Evolutionary conservation across 2,888 invertebrate species (phyloP), one percentile per base, ranked within the genome.

Genomic region (Agonopterix arenella): DNA sequence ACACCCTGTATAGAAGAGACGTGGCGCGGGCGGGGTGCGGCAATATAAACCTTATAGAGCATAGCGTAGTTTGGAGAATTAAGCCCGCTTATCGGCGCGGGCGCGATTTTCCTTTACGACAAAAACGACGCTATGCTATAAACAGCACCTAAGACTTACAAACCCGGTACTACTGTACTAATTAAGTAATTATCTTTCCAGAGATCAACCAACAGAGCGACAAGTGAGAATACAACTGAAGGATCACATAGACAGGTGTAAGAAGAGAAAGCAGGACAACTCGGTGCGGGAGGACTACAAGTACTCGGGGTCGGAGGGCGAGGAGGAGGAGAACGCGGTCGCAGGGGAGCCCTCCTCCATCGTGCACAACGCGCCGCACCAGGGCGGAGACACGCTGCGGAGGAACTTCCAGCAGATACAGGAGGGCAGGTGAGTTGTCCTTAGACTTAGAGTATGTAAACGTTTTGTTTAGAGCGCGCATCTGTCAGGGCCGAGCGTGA

Each of bases 371-470:
- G 93, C 92, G 18, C 93, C 94, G 48, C 89, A 88, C 66, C 88
- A 85, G 53, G 97, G 97, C 53, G 98, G 98, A 50, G 98, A 98
- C 79, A 99, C 99, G 9, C 90, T 99, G 55, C 93, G 98, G 44
- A 93, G 98, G 53, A 99, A 99, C 90, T 99, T 99, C 92, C 98
- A 98, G 79, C 97, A 98, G 84, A 97, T 99, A 64, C 99, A 99
- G 84, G 97, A 93, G 70, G 93, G 93, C 50, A 75, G 90, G 89
- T 89, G 10, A 44, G 74, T 5, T 7, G n/a, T 9, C 9, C 9
- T 40, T 40, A 10, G 38, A 38, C 2, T 3, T 38, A 4, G 1
- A 10, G 28, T 28, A 28, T 28, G 28, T 28, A 28, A 1, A 28
- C 28, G n/a, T n/a, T n/a, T n/a, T n/a, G 28, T 28, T 5, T 28